These are phyloP conservation scores for Bombus soroeensis DNA, from an alignment of 1,140 invertebrate genomes.

Conservation along the genomic window DNA sequence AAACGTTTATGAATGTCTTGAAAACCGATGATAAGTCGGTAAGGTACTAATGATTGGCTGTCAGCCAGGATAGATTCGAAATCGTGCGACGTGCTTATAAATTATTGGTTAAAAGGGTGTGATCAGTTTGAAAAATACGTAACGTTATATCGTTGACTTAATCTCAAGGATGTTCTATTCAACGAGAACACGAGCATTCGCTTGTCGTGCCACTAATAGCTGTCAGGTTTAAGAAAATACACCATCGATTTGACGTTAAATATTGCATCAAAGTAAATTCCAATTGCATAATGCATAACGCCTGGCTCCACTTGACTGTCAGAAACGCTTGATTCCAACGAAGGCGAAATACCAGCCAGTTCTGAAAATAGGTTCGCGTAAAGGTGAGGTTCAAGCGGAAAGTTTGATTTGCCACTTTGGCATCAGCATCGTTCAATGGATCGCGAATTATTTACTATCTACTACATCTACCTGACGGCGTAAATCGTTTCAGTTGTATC, in stretches of 20 bases:
- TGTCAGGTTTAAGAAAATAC: neutral
- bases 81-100: constrained; percentile 27
- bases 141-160: neutral
- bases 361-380: constrained; percentile 65
- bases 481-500: neutral
- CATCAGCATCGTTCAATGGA: constrained; percentile 59
- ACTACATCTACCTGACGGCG: neutral
- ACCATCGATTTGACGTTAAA: neutral
- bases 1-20: constrained; percentile 63
- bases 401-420: constrained; percentile 54
- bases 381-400: constrained; percentile 70
- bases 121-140: neutral
- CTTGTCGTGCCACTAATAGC: neutral
- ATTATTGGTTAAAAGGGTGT: neutral
- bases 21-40: constrained; percentile 48
- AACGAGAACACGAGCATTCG: neutral
- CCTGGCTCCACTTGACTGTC: constrained; percentile 11
- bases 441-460: constrained; percentile 66
- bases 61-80: constrained; percentile 37
- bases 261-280: constrained; percentile 18
- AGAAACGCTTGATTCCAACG: constrained; percentile 28
- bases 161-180: neutral
- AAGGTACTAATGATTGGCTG: constrained; percentile 49
- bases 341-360: constrained; percentile 52
- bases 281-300: constrained; percentile 13